phyloP scores from a whole-genome alignment of 2,888 invertebrate species.

The Phalera bucephala region DNA sequence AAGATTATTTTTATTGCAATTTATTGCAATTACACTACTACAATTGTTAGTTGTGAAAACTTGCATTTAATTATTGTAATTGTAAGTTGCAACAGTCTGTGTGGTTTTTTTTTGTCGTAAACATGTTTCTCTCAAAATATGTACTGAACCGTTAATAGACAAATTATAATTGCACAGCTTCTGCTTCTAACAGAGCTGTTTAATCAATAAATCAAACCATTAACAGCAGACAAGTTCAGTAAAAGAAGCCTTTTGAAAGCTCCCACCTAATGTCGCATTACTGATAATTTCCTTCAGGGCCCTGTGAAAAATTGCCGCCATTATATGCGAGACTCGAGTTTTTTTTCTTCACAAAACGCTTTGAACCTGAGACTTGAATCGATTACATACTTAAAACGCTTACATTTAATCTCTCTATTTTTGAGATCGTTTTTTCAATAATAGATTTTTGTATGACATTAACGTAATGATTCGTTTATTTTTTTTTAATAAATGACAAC shows the following conservation, averaged over 20 bases:
- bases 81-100: too few species aligned
- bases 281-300: conserved; percentile 4
- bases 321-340: conserved; percentile 2
- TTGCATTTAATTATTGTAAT: too few species aligned
- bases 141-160: too few species aligned
- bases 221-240: conserved; percentile 3
- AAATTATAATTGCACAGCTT: too few species aligned
- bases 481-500: too few species aligned
- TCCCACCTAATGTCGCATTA: background rate
- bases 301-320: conserved; percentile 5
- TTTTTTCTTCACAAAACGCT: conserved; percentile 2
- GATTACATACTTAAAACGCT: conserved; percentile 1
- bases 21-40: too few species aligned
- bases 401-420: background rate
- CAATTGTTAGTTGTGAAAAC: too few species aligned
- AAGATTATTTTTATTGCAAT: too few species aligned
- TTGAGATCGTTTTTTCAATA: background rate
- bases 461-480: too few species aligned
- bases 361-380: background rate
- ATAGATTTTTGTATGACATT: background rate
- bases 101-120: too few species aligned
- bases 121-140: too few species aligned
- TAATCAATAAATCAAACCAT: conserved; percentile 4
- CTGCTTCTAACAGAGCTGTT: too few species aligned
- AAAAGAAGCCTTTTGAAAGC: conserved; percentile 2